A percentile compares a stretch with the other conserved stretches of the same genome.
These are phyloP conservation scores for Hyppa rectilinea DNA, from an alignment of 2,888 invertebrate genomes.

Conservation along the genomic window DNA sequence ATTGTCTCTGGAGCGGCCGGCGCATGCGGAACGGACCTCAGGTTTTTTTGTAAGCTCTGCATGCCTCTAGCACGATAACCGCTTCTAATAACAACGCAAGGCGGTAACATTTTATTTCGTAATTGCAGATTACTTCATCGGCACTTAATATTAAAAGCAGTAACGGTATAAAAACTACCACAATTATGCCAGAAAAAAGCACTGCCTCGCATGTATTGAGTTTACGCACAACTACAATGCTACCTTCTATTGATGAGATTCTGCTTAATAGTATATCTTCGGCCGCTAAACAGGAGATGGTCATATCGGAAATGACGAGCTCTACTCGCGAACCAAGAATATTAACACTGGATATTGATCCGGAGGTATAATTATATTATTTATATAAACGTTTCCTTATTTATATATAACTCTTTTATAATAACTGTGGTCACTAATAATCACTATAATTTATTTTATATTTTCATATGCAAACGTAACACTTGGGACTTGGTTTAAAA, in stretches of 20 bases:
- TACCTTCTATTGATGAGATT: slow-evolving; percentile 91
- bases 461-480: slow-evolving; percentile 64
- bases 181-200: slow-evolving; percentile 88
- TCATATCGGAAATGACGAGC: slow-evolving; percentile 88
- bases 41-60: slow-evolving; percentile 78
- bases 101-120: slow-evolving; percentile 87
- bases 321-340: slow-evolving; percentile 90
- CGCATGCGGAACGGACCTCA: slow-evolving; percentile 72
- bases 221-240: slow-evolving; percentile 90
- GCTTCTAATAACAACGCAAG: slow-evolving; percentile 78
- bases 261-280: slow-evolving; percentile 91
- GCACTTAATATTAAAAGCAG: slow-evolving; percentile 89
- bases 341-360: slow-evolving; percentile 92
- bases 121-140: slow-evolving; percentile 90
- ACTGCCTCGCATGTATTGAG: slow-evolving; percentile 91
- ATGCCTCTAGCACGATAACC: slow-evolving; percentile 80
- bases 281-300: slow-evolving; percentile 91
- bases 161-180: slow-evolving; percentile 86
- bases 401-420: slow-evolving; percentile 68
- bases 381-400: slow-evolving; percentile 74
- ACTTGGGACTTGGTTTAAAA: slow-evolving; percentile 64
- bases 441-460: slow-evolving; percentile 58
- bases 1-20: slow-evolving; percentile 67
- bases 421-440: slow-evolving; percentile 60
- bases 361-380: slow-evolving; percentile 90